Evolutionary conservation across 2,888 invertebrate genomes (phyloP).

Genomic region (Drosophila prolongata): DNA sequence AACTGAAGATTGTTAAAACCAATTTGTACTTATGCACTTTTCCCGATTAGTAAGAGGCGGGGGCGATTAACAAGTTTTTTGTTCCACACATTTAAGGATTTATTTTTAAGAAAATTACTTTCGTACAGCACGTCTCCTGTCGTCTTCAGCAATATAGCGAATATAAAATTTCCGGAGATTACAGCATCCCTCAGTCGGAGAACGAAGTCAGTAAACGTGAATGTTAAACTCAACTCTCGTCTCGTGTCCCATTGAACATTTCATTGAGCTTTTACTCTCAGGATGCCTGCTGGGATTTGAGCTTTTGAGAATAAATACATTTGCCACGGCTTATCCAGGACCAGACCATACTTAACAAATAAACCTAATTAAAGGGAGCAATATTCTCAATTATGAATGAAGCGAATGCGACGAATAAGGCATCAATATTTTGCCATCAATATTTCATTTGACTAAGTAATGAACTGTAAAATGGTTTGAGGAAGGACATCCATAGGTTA

Average conservation of each 20-base stretch:
- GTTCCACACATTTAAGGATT: not conserved
- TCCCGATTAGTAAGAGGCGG: not conserved
- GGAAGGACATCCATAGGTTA: no score
- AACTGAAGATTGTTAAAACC: not conserved
- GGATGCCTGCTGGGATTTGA: not conserved
- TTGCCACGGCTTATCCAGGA: not conserved
- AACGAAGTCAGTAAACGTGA: conserved; percentile 7
- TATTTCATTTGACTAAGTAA: no score
- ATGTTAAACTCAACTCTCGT: conserved; percentile 8
- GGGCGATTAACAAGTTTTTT: not conserved
- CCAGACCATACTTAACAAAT: not conserved
- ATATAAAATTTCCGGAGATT: conserved; percentile 61
- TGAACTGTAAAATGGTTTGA: no score
- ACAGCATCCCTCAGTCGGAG: conserved; percentile 43
- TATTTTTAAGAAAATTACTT: not conserved
- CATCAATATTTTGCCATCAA: no score
- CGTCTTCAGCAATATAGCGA: conserved; percentile 57
- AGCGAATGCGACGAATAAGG: no score
- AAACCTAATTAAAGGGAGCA: not conserved
- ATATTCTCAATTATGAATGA: no score
- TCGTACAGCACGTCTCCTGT: conserved; percentile 51
- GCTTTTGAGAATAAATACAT: conserved; percentile 21
- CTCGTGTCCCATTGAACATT: not conserved
- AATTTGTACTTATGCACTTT: not conserved
- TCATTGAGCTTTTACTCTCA: conserved; percentile 1